Evolutionary conservation across 2,797 vertebrate species (phyloP), one percentile per base, ranked within the genome.

Genomic region (Kryptopterus vitreolus): DNA sequence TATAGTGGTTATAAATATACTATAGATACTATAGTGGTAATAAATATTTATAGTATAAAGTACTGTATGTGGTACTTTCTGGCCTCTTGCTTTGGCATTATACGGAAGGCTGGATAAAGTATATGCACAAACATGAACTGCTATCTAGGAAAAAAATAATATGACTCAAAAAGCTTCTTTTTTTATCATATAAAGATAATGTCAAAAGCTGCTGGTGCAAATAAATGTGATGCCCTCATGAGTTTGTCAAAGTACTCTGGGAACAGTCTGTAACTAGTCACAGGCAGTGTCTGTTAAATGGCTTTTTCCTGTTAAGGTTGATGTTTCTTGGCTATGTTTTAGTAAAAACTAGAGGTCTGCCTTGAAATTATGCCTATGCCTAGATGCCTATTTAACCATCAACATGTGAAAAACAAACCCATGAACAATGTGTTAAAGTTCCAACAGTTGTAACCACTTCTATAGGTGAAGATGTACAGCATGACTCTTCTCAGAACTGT

Each of bases 201-300:
- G 33, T 50, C n/a, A 74, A 43, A 58, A 43, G 15, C 33, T 74
- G n/a, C 8, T 18, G 18, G 6, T 58, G 13, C 33, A 43, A 74
- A 58, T 58, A 24, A 58, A 74, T 58, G 35, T 74, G n/a, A 58
- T 43, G n/a, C n/a, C 26, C 3, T 74, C 33, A 74, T 74, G 53
- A 43, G 33, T 58, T 58, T 55, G 48, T n/a, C 15, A 1, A 71
- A 53, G 69, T 53, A 71, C 50, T 71, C 7, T 58, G 53, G n/a
- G 33, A 58, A 58, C 53, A 35, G 35, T 26, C 71, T 35, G n/a
- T 58, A 35, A 58, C n/a, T 26, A 57, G 53, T 20, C 33, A 74
- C 53, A 57, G n/a, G 53, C 15, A 58, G 43, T 43, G 33, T 58
- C 15, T 5, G 33, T 57, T 58, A 38, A 57, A 58, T 73, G 33